Evolutionary conservation across 2,888 invertebrate genomes (phyloP).

Genomic region (Falcaria lacertinaria): DNA sequence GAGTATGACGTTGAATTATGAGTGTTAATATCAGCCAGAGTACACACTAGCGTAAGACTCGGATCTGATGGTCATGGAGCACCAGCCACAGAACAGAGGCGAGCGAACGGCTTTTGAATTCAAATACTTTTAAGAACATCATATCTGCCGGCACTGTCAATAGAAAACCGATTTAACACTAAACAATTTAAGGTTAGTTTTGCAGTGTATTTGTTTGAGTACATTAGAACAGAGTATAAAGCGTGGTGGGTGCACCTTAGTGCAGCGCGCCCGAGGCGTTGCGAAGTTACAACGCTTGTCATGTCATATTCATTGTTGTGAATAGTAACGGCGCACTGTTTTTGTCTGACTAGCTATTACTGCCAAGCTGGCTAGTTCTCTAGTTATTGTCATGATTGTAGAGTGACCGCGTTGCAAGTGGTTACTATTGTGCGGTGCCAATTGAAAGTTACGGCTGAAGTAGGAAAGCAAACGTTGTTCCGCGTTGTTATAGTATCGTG

Average conservation of each 20-base stretch:
- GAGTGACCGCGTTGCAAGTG: not conserved
- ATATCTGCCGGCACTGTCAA: conserved; percentile 2
- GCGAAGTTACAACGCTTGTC: conserved; percentile 28
- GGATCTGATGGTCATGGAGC: conserved; percentile 28
- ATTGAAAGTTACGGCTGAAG: not conserved
- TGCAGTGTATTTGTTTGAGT: not conserved
- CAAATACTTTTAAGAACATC: conserved; percentile 12
- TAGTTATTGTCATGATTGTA: not conserved
- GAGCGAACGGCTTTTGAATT: conserved; percentile 27
- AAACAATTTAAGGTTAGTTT: conserved; percentile 3
- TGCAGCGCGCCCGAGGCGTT: conserved; percentile 29
- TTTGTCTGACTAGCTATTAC: not conserved
- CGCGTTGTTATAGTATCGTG: not conserved
- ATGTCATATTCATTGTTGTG: conserved; percentile 31
- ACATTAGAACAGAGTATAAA: conserved; percentile 1
- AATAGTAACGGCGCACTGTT: conserved; percentile 3
- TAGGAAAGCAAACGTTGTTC: not conserved
- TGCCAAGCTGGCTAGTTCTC: not conserved
- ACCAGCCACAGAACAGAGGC: conserved; percentile 21
- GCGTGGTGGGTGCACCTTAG: conserved; percentile 32
- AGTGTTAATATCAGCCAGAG: too few species aligned
- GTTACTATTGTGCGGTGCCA: not conserved
- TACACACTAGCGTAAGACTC: conserved; percentile 4
- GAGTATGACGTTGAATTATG: too few species aligned
- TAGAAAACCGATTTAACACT: conserved; percentile 3